Evolutionary conservation across 2,113 vertebrate species (phyloP), one percentile per base, ranked within the genome.

Genomic region (Atherinomorus stipes): DNA sequence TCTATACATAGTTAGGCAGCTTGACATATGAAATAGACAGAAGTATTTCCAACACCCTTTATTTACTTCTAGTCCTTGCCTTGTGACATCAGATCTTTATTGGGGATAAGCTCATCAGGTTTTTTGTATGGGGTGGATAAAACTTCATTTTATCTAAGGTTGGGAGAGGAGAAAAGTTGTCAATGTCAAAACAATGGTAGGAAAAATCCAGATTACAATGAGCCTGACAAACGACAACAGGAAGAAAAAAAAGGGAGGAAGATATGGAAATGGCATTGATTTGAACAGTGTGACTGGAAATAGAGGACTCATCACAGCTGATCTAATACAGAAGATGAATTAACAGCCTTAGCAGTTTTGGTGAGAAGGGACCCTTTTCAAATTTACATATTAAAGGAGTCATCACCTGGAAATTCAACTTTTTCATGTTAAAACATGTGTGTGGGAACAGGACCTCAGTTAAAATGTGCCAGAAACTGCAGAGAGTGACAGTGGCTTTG

Each of bases 1-100:
- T 83, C 63, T 81, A 83, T 84, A 84, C 77, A 74, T 70, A 77
- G 67, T 63, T 25, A n/a, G 38, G 53, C 65, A 58, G 53, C 22
- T 71, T 25, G 45, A 64, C 16, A 75, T 67, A 49, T 53, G 52
- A 79, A 68, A 68, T 31, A 68, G 44, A 76, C 23, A 38, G 53
- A 68, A 59, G 21, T 44, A 63, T 8, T 23, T 69, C 21, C 40
- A 31, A 49, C 64, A 56, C 25, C 64, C 38, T 52, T 8, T 37
- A 52, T 69, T 37, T 37, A 7, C 45, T 45, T 34, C 58, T 26
- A 66, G 37, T 61, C 1, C 38, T 52, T 59, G 63, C 61, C 31
- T 12, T 25, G 59, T 49, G 47, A 44, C 54, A 73, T 68, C 34
- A 72, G 50, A 54, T 60, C 34, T 38, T 23, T 21, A 74, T 12